Percentiles rank a stretch among this genome's conserved stretches.
Conservation (phyloP, 2,113 vertebrate genomes). For the Microcebus murinus region DNA sequence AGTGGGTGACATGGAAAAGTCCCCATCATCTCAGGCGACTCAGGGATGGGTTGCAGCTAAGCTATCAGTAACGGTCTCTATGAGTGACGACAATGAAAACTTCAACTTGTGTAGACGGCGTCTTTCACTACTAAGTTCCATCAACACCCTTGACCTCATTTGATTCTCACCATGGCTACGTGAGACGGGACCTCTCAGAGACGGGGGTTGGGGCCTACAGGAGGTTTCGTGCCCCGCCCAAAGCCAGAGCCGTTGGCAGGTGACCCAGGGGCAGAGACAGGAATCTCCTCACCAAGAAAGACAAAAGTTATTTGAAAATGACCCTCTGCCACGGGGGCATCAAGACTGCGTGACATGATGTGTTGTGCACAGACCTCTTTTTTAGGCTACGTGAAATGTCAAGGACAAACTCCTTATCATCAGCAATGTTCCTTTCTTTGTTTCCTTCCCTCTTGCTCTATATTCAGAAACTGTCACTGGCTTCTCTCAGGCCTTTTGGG, state of each 20-base stretch:
- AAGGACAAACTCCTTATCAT: rapidly evolving
- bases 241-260: background rate
- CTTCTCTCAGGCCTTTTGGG: background rate
- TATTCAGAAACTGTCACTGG: background rate
- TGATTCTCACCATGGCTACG: rapidly evolving
- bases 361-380: rapidly evolving
- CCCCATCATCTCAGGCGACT: background rate
- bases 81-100: rapidly evolving
- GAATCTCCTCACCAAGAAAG: background rate
- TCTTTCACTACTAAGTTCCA: background rate
- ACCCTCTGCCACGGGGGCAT: too few species aligned
- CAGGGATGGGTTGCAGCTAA: rapidly evolving
- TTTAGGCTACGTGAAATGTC: background rate
- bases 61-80: rapidly evolving
- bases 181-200: rapidly evolving
- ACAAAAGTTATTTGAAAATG: background rate
- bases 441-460: background rate
- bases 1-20: background rate
- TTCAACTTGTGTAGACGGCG: rapidly evolving
- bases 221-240: rapidly evolving
- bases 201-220: rapidly evolving
- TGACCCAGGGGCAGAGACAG: background rate
- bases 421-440: background rate
- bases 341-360: too few species aligned
- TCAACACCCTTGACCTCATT: rapidly evolving